Percentiles rank a stretch among this genome's conserved stretches.
Evolutionary conservation across 2,113 vertebrate species (phyloP).

Genomic region (Columbina picui): DNA sequence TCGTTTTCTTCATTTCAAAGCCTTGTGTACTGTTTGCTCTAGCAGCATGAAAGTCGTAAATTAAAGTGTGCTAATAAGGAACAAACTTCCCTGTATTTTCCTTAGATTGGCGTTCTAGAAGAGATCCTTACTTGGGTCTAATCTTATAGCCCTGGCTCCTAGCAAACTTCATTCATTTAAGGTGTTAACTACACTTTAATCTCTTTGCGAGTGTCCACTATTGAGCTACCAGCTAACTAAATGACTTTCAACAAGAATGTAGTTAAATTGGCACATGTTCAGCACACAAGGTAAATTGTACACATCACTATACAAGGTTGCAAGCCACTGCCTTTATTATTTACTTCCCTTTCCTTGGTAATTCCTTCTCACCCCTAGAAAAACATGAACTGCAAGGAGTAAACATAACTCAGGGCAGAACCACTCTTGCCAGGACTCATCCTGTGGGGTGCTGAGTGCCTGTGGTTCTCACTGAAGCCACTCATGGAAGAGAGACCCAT

Average conservation of each 20-base stretch:
- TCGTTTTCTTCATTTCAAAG: not conserved
- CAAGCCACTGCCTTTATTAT: not conserved
- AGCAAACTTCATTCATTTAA: not conserved
- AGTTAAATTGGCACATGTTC: not conserved
- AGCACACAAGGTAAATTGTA: not conserved
- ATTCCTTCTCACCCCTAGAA: not conserved
- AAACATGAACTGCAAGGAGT: not conserved
- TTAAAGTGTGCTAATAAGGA: not conserved
- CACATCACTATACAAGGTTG: fast-evolving
- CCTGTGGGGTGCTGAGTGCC: not conserved
- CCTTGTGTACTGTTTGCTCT: not conserved
- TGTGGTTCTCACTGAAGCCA: fast-evolving
- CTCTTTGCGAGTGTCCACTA: not conserved
- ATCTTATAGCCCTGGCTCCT: not conserved
- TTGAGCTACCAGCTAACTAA: not conserved
- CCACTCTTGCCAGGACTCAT: not conserved
- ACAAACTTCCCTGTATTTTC: not conserved
- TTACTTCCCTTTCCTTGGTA: not conserved
- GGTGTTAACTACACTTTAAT: not conserved
- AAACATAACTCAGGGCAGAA: not conserved
- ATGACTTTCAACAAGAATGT: not conserved
- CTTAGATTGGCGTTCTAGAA: not conserved
- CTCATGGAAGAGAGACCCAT: not conserved
- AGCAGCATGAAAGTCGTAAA: not conserved
- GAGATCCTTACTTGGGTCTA: not conserved